phyloP scores from a whole-genome alignment of 2,113 vertebrate genomes.

The Tupaia tana region DNA sequence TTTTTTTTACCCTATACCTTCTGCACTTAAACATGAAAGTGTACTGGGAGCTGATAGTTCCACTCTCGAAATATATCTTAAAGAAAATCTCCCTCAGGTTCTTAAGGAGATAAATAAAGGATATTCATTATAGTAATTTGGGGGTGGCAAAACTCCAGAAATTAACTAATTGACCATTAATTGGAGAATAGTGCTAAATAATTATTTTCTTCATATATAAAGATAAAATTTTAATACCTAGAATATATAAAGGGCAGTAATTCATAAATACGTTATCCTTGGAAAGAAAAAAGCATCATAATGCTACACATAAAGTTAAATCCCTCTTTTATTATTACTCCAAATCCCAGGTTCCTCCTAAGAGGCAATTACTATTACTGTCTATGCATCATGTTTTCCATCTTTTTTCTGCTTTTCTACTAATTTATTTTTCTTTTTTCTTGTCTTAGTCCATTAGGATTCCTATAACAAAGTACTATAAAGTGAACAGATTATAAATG shows the following conservation, averaged over 20 bases:
- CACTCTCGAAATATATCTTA: background rate
- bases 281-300: conserved; percentile 43
- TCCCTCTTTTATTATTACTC: background rate
- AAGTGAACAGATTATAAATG: background rate
- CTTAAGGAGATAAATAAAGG: background rate
- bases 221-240: background rate
- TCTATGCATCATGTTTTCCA: background rate
- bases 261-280: background rate
- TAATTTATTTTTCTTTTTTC: background rate
- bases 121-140: background rate
- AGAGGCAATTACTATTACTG: background rate
- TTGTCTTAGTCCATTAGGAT: background rate
- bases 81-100: background rate
- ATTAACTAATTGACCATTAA: background rate
- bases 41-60: background rate
- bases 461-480: background rate
- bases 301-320: background rate
- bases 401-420: background rate
- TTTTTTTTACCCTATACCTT: background rate
- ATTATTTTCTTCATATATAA: background rate
- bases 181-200: background rate
- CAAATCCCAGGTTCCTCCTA: background rate
- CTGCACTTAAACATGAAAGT: background rate
- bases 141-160: background rate
- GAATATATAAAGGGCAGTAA: conserved; percentile 26